Evolutionary conservation across 2,113 vertebrate species (phyloP).

Genomic region (Pollachius pollachius): DNA sequence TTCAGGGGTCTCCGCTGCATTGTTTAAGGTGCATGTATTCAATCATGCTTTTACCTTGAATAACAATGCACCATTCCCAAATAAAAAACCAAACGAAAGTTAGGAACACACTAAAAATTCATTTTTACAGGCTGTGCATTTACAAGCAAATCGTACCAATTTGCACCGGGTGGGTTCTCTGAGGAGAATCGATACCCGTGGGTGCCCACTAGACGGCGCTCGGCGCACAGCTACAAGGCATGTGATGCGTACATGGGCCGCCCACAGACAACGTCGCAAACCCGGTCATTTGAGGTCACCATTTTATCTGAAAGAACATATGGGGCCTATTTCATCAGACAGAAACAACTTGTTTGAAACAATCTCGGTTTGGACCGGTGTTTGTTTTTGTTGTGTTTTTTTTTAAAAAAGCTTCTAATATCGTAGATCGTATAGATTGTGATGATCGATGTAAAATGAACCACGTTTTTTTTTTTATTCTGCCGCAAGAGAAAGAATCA

Average conservation of each 20-base stretch:
- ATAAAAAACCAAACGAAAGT: no score
- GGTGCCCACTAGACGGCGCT: conserved; percentile 49
- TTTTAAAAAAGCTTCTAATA: not conserved
- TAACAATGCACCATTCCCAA: no score
- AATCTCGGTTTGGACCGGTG: not conserved
- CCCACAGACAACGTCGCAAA: not conserved
- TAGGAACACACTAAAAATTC: no score
- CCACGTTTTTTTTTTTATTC: not conserved
- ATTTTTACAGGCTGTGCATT: no score
- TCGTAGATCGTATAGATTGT: not conserved
- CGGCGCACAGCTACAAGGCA: conserved; percentile 15
- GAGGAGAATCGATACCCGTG: no score
- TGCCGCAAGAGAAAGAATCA: not conserved
- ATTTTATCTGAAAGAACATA: not conserved
- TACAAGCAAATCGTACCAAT: no score
- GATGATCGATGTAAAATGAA: not conserved
- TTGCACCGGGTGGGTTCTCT: no score
- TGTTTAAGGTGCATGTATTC: no score
- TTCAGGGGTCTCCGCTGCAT: no score
- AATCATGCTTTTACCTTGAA: no score
- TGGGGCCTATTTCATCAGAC: not conserved
- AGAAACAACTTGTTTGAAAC: not conserved
- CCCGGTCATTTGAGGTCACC: not conserved
- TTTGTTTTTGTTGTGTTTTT: no score
- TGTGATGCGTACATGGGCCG: not conserved